phyloP scores from a whole-genome alignment of 2,113 vertebrate genomes.

The Gallinago undulata region DNA sequence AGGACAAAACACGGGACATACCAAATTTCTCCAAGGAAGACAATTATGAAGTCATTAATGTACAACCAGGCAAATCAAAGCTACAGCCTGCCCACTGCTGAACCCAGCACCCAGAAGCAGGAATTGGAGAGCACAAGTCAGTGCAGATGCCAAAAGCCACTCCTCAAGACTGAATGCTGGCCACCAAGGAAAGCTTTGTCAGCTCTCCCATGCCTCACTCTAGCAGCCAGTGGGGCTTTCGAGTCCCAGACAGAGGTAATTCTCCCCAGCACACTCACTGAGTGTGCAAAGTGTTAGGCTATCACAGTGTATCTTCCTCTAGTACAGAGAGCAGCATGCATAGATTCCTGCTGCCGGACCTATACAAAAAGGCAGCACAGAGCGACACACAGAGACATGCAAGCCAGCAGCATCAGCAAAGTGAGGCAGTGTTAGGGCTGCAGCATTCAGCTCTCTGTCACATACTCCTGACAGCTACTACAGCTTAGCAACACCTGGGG shows the following conservation, averaged over 20 bases:
- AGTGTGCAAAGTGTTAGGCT: neutral
- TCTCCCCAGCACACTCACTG: neutral
- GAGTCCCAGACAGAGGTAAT: neutral
- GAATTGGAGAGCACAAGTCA: neutral
- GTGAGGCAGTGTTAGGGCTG: neutral
- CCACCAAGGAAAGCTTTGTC: neutral
- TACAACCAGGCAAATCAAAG: neutral
- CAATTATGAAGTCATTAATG: neutral
- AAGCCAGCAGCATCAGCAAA: slow-evolving; percentile 36
- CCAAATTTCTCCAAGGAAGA: neutral
- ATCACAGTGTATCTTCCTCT: neutral
- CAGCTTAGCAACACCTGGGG: neutral
- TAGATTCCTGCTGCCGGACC: neutral
- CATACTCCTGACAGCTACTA: neutral
- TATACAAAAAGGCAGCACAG: neutral
- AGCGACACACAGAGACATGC: slow-evolving; percentile 1
- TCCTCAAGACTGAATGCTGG: neutral
- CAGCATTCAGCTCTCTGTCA: neutral
- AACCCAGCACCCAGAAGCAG: neutral
- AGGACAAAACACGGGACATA: neutral
- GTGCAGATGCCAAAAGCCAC: neutral
- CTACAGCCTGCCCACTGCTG: neutral
- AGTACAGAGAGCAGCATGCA: neutral
- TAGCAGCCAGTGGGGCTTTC: neutral
- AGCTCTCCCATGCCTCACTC: neutral